These are phyloP conservation scores for Leptinotarsa undecemlineata DNA, from an alignment of 1,140 invertebrate species.

Conservation along the genomic window DNA sequence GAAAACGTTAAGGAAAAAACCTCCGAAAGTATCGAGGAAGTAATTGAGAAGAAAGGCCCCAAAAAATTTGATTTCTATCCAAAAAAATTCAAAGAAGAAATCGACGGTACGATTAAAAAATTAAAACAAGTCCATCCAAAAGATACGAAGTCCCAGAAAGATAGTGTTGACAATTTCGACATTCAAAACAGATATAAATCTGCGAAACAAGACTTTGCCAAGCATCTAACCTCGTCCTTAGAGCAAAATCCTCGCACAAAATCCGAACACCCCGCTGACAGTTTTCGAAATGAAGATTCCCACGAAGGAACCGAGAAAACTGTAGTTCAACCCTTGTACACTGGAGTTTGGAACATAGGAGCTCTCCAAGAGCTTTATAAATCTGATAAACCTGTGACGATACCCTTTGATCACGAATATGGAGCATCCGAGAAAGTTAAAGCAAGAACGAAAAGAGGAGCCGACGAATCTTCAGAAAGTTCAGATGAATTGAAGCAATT, in stretches of 20 bases:
- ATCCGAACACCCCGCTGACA: not conserved
- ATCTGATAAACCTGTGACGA: conserved; percentile 18
- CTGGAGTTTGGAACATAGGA: conserved; percentile 8
- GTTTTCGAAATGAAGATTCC: conserved; percentile 13
- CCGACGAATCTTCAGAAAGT: not conserved
- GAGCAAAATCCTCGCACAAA: not conserved
- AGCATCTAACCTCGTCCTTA: not conserved
- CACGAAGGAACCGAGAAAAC: conserved; percentile 20
- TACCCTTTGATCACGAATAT: conserved; percentile 26
- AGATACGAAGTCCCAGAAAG: not conserved
- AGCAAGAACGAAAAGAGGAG: conserved; percentile 1
- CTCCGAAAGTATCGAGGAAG: not conserved
- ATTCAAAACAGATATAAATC: conserved; percentile 5
- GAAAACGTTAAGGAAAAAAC: not conserved
- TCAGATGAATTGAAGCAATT: not conserved
- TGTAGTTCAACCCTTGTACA: conserved; percentile 18
- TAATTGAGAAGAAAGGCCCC: not conserved
- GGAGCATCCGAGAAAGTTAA: conserved; percentile 16
- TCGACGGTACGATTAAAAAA: not conserved
- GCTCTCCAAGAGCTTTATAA: conserved; percentile 17
- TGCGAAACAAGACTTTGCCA: conserved; percentile 1
- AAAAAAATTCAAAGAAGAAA: conserved; percentile 1
- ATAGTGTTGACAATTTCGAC: not conserved
- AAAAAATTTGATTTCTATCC: not conserved
- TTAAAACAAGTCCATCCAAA: not conserved